A percentile compares a stretch with the other conserved stretches of the same genome.
These are phyloP conservation scores for Cosmia pyralina DNA, from an alignment of 2,888 invertebrate species.

Conservation along the genomic window DNA sequence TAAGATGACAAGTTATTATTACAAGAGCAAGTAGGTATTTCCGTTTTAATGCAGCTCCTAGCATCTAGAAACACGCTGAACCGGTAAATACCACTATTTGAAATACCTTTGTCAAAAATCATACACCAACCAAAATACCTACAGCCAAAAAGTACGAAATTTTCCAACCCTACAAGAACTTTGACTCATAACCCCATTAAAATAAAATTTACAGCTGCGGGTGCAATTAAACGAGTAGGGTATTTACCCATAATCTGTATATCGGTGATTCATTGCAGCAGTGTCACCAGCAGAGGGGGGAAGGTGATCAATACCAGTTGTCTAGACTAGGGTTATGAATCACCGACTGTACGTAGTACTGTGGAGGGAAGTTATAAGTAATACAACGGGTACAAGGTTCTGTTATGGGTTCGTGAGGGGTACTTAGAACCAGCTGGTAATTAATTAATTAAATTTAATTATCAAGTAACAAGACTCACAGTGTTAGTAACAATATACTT, in stretches of 20 bases:
- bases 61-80: not conserved
- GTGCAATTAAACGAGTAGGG: conserved; percentile 56
- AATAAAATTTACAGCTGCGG: conserved; percentile 59
- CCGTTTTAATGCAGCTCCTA: not conserved
- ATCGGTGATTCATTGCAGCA: conserved; percentile 61
- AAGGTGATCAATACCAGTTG: conserved; percentile 59
- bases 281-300: conserved; percentile 52
- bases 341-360: conserved; percentile 13
- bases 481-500: too few relatives aligned
- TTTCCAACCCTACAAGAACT: conserved; percentile 25
- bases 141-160: not conserved
- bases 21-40: not conserved
- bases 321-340: conserved; percentile 61
- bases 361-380: conserved; percentile 21
- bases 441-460: too few relatives aligned
- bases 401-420: not conserved
- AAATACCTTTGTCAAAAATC: too few relatives aligned
- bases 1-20: not conserved
- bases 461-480: too few relatives aligned
- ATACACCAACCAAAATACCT: not conserved
- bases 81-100: not conserved
- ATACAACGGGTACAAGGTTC: conserved; percentile 20
- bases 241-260: conserved; percentile 60
- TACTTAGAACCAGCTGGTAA: not conserved
- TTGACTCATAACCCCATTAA: conserved; percentile 32